Evolutionary conservation across 2,888 invertebrate genomes (phyloP).

Genomic region (Ochropleura plecta): DNA sequence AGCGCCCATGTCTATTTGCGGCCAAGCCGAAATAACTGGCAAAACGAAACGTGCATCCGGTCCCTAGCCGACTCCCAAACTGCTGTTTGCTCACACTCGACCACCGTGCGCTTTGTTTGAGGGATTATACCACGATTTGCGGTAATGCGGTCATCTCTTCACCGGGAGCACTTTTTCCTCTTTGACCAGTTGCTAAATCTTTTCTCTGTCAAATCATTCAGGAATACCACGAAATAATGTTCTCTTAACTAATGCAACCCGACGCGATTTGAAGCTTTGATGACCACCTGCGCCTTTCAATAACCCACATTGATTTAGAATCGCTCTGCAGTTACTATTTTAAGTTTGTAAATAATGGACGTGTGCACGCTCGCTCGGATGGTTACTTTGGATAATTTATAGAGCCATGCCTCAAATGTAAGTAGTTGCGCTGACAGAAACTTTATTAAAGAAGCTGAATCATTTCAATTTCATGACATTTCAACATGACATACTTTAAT

Average conservation of each 20-base stretch:
- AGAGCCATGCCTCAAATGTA: conserved; percentile 44
- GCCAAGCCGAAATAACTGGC: conserved; percentile 82
- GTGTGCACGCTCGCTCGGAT: conserved; percentile 41
- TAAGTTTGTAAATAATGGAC: conserved; percentile 58
- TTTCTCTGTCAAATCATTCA: conserved; percentile 76
- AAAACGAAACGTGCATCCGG: conserved; percentile 83
- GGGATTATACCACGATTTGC: conserved; percentile 83
- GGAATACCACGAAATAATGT: conserved; percentile 69
- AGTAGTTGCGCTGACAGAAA: conserved; percentile 44
- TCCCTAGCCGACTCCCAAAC: conserved; percentile 71
- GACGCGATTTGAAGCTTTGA: conserved; percentile 74
- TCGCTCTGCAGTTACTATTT: conserved; percentile 63
- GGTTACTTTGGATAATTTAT: conserved; percentile 52
- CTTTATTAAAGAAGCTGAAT: conserved; percentile 33
- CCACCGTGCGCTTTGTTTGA: conserved; percentile 75
- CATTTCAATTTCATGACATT: conserved; percentile 15
- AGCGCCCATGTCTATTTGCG: conserved; percentile 81
- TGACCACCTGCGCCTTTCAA: conserved; percentile 76
- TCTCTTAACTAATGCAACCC: conserved; percentile 69
- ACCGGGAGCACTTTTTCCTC: conserved; percentile 72
- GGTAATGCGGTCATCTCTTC: conserved; percentile 80
- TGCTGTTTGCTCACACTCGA: conserved; percentile 72
- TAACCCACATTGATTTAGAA: conserved; percentile 73
- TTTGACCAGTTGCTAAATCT: conserved; percentile 81
- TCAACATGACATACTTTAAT: background rate